Evolutionary conservation across 1,140 invertebrate genomes (phyloP).

Genomic region (roundworm (Caenorhabditis elegans)): DNA sequence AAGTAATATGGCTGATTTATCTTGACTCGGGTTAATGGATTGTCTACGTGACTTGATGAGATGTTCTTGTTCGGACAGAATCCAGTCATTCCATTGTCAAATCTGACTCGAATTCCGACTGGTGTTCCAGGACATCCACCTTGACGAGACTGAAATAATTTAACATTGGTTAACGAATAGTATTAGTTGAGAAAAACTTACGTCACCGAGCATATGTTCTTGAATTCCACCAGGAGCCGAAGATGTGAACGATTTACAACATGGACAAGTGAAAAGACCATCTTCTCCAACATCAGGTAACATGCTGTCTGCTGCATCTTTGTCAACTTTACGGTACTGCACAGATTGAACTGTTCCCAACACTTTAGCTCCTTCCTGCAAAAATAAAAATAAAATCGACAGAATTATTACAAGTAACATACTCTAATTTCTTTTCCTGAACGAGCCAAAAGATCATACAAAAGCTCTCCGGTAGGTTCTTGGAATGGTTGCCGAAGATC

Average conservation of each 20-base stretch:
- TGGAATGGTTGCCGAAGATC: constrained; percentile 82
- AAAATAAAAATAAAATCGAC: background rate
- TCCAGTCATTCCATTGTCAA: constrained; percentile 91
- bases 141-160: constrained; percentile 76
- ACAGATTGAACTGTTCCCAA: constrained; percentile 15
- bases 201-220: background rate
- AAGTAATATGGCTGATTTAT: constrained; percentile 85
- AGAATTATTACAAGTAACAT: background rate
- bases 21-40: constrained; percentile 57
- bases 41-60: background rate
- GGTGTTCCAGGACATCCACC: constrained; percentile 91
- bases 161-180: constrained; percentile 71
- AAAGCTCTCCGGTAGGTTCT: constrained; percentile 50
- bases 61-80: constrained; percentile 93
- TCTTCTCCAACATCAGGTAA: constrained; percentile 86
- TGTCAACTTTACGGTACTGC: constrained; percentile 21
- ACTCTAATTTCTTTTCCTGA: constrained; percentile 21
- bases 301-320: constrained; percentile 68
- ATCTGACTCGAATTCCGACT: constrained; percentile 81
- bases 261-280: constrained; percentile 92
- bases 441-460: constrained; percentile 52
- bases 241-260: constrained; percentile 79
- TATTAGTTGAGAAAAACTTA: background rate
- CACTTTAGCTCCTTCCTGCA: background rate
- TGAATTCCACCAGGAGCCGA: background rate